Base-by-base conservation (phyloP, 2,113 vertebrate genomes). In the Mus musculus region DNA sequence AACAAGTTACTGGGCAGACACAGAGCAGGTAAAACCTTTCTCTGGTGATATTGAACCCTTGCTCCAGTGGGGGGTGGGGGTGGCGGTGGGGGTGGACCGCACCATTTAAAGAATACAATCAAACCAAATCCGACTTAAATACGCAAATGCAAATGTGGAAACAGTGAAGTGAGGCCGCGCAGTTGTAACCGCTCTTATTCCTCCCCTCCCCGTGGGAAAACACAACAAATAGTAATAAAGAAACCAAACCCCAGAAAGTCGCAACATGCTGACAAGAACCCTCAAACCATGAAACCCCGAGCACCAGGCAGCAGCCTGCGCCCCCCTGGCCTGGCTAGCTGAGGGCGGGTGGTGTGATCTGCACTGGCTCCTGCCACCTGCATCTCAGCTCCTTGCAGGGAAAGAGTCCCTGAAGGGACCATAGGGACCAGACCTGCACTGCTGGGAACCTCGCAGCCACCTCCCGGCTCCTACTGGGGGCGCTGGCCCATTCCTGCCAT, bases 181-280 rank as follows among this genome's bases (percentile, higher is more conserved):
- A 98, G 97, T 14, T 97, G 98, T 98, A 98, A 98, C 98, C 97
- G 95, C 98, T 97, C 97, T 96, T 98, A 98, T 97, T 97, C 82
- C 80, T 91, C 59, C 96, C 92, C 85, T 96, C 96, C 97, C 97
- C 92, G 88, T 49, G 86, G 97, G 95, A 96, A 96, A 98, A 93
- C 92, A 96, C 95, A 97, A 90, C 75, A 72, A 85, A 89, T 14
- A 49, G 61, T 30, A 88, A 95, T 39, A n/a, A 42, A 52, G 97
- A 96, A 59, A 89, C n/a, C 36, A 72, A 75, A 88, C 8, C 86
- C 33, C 52, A 42, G 75, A 97, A 98, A 98, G 97, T 88, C 46
- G 97, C 95, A 97, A 98, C 98, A 98, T 98, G 98, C 98, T 98
- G 94, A 98, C 97, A 97, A 98, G 97, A 97, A 98, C 98, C 92